Evolutionary conservation across 1,140 invertebrate species (phyloP).

Genomic region (Chlorops oryzae): DNA sequence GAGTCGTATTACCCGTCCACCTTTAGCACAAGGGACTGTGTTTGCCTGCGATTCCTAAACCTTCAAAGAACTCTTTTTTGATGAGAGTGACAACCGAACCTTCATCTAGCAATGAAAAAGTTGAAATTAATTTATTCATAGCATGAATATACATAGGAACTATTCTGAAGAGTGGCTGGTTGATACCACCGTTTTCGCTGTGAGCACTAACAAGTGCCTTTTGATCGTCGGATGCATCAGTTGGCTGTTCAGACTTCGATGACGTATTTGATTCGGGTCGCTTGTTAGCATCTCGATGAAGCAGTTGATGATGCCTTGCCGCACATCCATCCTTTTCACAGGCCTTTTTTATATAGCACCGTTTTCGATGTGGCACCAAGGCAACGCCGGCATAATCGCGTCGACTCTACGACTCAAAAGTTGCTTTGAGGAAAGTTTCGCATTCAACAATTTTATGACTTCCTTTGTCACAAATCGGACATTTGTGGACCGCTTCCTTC

Average conservation of each 20-base stretch:
- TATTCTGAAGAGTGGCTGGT: too few species aligned
- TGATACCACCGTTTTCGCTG: too few species aligned
- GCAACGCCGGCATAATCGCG: slow-evolving; percentile 1
- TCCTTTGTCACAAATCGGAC: too few species aligned
- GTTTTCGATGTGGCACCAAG: neutral
- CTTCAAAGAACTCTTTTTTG: neutral
- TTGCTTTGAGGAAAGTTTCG: neutral
- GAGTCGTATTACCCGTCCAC: slow-evolving; percentile 1
- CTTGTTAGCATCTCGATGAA: neutral
- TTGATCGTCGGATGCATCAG: too few species aligned
- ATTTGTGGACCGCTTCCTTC: too few species aligned
- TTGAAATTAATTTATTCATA: neutral
- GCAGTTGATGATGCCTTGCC: slow-evolving; percentile 3
- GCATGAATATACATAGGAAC: slow-evolving; percentile 1
- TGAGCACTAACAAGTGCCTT: too few species aligned
- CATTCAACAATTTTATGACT: too few species aligned
- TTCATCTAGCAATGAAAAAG: slow-evolving; percentile 4
- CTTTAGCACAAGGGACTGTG: neutral
- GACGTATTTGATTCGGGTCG: neutral
- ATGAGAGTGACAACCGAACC: slow-evolving; percentile 1
- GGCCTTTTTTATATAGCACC: neutral
- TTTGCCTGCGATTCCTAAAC: neutral
- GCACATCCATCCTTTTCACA: slow-evolving; percentile 5
- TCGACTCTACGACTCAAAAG: neutral
- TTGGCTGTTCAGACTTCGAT: too few species aligned